A percentile compares a stretch with the other conserved stretches of the same genome.
Conservation (phyloP, 2,888 invertebrate genomes). For the Hypolimnas misippus region DNA sequence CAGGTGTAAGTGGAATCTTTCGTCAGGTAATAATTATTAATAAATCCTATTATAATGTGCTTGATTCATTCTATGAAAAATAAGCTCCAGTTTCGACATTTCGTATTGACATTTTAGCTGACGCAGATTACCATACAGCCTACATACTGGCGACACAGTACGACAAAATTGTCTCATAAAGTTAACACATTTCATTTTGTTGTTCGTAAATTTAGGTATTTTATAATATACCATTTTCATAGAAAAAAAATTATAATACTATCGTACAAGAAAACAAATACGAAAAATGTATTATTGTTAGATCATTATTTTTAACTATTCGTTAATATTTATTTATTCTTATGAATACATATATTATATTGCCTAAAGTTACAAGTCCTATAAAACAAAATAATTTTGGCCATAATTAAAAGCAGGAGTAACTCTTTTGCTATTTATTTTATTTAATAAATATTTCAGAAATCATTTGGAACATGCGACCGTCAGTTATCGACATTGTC, state of each 20-base stretch:
- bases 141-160: neutral
- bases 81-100: neutral
- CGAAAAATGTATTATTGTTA: no score
- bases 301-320: no score
- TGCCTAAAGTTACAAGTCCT: no score
- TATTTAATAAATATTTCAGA: conserved; percentile 50
- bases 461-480: conserved; percentile 63
- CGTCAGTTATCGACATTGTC: conserved; percentile 59
- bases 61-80: neutral
- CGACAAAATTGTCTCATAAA: neutral
- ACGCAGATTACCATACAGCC: neutral
- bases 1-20: conserved; percentile 58
- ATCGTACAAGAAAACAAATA: no score
- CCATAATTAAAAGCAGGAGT: no score
- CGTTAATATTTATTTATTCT: no score
- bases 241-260: no score
- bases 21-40: conserved; percentile 52
- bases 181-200: neutral
- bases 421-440: no score
- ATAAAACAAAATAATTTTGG: no score
- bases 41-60: neutral
- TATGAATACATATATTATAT: no score
- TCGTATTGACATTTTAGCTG: neutral
- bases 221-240: no score
- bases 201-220: no score